Evolutionary conservation across 2,797 vertebrate genomes (phyloP).

Genomic region (Phylloscopus collybita): DNA sequence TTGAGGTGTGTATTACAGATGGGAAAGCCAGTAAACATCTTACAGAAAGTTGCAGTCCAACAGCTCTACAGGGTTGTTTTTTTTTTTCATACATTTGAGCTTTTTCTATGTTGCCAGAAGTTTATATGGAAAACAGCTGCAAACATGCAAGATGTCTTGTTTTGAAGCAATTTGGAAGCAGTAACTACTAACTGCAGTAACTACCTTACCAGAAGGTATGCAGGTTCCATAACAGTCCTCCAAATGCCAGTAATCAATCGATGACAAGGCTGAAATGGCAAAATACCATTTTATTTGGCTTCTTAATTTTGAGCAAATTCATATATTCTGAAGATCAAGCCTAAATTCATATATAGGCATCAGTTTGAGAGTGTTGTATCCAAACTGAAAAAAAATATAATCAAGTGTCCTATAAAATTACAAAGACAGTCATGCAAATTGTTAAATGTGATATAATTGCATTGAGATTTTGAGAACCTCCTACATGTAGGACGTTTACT

Average conservation of each 20-base stretch:
- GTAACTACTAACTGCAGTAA: background rate
- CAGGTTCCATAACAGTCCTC: background rate
- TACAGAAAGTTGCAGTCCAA: background rate
- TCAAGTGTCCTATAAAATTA: constrained; percentile 13
- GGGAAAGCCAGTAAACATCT: background rate
- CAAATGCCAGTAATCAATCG: background rate
- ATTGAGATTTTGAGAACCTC: background rate
- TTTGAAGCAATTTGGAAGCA: background rate
- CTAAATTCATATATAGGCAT: background rate
- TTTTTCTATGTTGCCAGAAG: background rate
- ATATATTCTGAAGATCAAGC: background rate
- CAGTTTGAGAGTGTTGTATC: background rate
- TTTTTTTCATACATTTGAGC: background rate
- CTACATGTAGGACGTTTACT: background rate
- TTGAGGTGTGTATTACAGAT: background rate
- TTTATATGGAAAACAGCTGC: background rate
- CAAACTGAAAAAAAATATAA: background rate
- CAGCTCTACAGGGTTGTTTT: background rate
- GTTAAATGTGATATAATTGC: background rate
- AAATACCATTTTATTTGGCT: background rate
- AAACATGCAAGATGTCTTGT: background rate
- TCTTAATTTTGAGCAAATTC: background rate
- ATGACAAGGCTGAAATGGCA: background rate
- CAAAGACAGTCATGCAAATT: background rate
- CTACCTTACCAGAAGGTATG: background rate